A percentile compares a stretch with the other conserved stretches of the same genome.
Conservation (phyloP, 2,888 invertebrate genomes). For the Artemia sinica region DNA sequence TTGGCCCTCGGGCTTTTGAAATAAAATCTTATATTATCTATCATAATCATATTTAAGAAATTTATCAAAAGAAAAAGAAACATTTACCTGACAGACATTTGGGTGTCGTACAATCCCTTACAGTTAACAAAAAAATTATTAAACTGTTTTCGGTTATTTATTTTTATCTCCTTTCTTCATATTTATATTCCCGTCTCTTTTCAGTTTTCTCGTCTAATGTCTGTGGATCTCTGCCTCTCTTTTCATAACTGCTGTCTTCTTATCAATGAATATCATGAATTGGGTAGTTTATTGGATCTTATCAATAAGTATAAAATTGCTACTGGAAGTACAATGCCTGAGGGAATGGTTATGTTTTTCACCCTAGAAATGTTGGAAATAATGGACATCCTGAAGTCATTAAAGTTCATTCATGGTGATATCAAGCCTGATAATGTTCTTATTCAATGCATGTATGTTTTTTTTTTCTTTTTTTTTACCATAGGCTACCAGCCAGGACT, state of each 20-base stretch:
- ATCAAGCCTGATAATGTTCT: slow-evolving; percentile 90
- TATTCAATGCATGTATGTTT: slow-evolving; percentile 49
- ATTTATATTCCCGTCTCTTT: neutral
- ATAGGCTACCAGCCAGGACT: too few relatives aligned
- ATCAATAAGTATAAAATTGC: neutral
- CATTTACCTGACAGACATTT: too few relatives aligned
- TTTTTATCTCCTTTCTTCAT: too few relatives aligned
- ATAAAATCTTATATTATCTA: too few relatives aligned
- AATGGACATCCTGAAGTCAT: slow-evolving; percentile 63
- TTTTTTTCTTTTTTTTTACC: slow-evolving; percentile 16
- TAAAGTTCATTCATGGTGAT: slow-evolving; percentile 81
- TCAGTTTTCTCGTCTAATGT: neutral
- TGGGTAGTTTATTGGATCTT: neutral
- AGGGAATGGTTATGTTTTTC: neutral
- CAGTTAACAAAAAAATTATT: too few relatives aligned
- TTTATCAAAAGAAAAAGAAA: too few relatives aligned
- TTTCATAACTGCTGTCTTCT: neutral
- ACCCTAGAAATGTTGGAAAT: slow-evolving; percentile 41
- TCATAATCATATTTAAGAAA: too few relatives aligned
- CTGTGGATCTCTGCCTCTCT: slow-evolving; percentile 1
- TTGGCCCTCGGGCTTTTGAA: too few relatives aligned
- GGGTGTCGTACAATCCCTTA: too few relatives aligned
- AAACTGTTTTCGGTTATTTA: too few relatives aligned
- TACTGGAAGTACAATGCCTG: neutral
- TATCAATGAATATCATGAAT: slow-evolving; percentile 8